Evolutionary conservation across 1,140 invertebrate species (phyloP).

Genomic region (Aphelenchoides avenae): DNA sequence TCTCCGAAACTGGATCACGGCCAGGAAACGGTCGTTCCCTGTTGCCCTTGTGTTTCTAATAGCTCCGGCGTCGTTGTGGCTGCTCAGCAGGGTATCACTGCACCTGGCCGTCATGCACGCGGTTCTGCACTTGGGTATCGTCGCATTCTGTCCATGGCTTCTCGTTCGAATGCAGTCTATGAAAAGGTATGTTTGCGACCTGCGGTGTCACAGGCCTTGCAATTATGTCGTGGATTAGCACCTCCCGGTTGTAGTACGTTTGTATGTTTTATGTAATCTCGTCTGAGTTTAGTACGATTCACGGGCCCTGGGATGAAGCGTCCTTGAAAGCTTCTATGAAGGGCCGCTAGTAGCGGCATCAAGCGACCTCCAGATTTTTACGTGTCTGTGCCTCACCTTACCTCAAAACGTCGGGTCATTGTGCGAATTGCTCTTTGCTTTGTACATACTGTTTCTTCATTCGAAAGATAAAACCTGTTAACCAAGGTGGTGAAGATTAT

Average conservation of each 20-base stretch:
- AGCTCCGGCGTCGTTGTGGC: slow-evolving; percentile 40
- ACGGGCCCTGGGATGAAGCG: slow-evolving; percentile 92
- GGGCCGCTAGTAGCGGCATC: no score
- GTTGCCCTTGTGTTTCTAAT: slow-evolving; percentile 17
- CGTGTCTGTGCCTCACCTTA: no score
- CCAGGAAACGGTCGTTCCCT: slow-evolving; percentile 1
- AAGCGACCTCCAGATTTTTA: no score
- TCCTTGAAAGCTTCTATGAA: slow-evolving; percentile 59
- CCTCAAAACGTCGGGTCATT: no score
- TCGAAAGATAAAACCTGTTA: no score
- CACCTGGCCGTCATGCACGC: slow-evolving; percentile 62
- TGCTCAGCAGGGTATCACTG: slow-evolving; percentile 49
- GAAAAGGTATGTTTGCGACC: no score
- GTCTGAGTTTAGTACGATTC: slow-evolving; percentile 69
- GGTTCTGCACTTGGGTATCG: slow-evolving; percentile 63
- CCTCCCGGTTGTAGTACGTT: slow-evolving; percentile 16
- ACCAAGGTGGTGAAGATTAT: no score
- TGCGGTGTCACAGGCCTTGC: no score
- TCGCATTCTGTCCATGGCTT: slow-evolving; percentile 70
- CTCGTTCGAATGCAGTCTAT: slow-evolving; percentile 76
- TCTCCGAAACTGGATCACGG: slow-evolving; percentile 65
- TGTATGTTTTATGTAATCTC: slow-evolving; percentile 26
- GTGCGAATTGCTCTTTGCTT: no score
- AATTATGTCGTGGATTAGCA: no score
- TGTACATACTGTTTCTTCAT: no score